Evolutionary conservation across 2,113 vertebrate genomes (phyloP).

Genomic region (Neogobius melanostomus): DNA sequence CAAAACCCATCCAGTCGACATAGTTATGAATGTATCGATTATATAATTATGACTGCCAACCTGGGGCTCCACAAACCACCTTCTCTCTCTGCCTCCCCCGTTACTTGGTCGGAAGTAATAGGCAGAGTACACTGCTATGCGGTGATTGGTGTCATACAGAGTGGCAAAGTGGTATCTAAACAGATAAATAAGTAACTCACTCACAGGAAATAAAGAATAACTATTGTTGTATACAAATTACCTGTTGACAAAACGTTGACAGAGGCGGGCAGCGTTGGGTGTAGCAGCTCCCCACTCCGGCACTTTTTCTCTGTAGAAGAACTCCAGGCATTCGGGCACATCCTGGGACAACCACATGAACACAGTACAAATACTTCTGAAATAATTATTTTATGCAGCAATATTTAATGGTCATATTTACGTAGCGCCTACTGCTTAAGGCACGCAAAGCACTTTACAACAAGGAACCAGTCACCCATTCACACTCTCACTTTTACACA

Average conservation of each 20-base stretch:
- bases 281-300: slow-evolving; percentile 58
- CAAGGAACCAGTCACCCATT: too few species aligned
- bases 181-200: not conserved
- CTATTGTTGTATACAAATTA: not conserved
- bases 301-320: slow-evolving; percentile 70
- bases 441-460: too few species aligned
- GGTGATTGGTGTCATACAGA: slow-evolving; percentile 71
- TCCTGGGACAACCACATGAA: slow-evolving; percentile 22
- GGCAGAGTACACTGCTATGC: slow-evolving; percentile 74
- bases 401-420: too few species aligned
- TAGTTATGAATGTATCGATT: not conserved
- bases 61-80: slow-evolving; percentile 80
- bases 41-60: slow-evolving; percentile 39
- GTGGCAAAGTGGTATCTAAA: slow-evolving; percentile 74
- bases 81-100: slow-evolving; percentile 69
- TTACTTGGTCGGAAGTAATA: slow-evolving; percentile 71
- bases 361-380: not conserved
- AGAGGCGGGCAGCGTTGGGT: slow-evolving; percentile 48
- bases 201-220: not conserved
- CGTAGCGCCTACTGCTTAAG: too few species aligned
- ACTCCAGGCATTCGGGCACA: slow-evolving; percentile 64
- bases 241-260: slow-evolving; percentile 72
- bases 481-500: too few species aligned
- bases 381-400: not conserved
- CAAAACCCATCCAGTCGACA: not conserved